Base-by-base conservation (phyloP, 2,888 invertebrate genomes). In the Reticulitermes lucifugus region DNA sequence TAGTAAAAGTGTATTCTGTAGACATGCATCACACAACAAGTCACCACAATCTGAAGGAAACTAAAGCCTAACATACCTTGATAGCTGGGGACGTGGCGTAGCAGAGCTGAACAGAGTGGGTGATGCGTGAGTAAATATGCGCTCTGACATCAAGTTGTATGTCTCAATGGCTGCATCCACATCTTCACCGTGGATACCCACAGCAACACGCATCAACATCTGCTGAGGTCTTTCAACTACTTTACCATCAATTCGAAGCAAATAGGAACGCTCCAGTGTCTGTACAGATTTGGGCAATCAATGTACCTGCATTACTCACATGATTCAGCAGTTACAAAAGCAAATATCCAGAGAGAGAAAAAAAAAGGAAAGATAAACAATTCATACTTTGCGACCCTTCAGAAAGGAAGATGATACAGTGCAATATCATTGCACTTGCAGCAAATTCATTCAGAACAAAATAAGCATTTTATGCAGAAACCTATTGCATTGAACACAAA, bases 141-240 rank as follows among this genome's bases (percentile, higher is more conserved):
- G 94, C 90, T 98, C 98, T 0, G 99, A 99, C 88, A 99, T 91
- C 86, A 97, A 93, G 90, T 99, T 98, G 91, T 99, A 99, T 0
- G 99, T 99, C 92, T 98, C 96, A 88, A 99, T 97, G 22, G 96
- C 99, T 22, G 95, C 93, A 87, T 97, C 97, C 86, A 99, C 96
- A 89, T 99, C 97, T 88, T 97, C 96, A 1, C 96, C 96, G 90
- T 99, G 99, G 88, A 99, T 98, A 22, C 99, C 99, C 86, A 99
- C 96, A 5, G 99, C 92, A 0, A 99, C 99, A 89, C 99, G 92
- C 99, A 99, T 99, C 85, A 99, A 91, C 98, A 99, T 97, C 89
- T 99, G 99, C 89, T 99, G 99, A 0, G 99, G 99, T 51, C 99
- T 94, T 91, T 99, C 99, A 0, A 94, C 98, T 83, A 98, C 96